A percentile compares a stretch with the other conserved stretches of the same genome.
Conservation (phyloP, 2,888 invertebrate genomes). For the Drosophila subsilvestris region DNA sequence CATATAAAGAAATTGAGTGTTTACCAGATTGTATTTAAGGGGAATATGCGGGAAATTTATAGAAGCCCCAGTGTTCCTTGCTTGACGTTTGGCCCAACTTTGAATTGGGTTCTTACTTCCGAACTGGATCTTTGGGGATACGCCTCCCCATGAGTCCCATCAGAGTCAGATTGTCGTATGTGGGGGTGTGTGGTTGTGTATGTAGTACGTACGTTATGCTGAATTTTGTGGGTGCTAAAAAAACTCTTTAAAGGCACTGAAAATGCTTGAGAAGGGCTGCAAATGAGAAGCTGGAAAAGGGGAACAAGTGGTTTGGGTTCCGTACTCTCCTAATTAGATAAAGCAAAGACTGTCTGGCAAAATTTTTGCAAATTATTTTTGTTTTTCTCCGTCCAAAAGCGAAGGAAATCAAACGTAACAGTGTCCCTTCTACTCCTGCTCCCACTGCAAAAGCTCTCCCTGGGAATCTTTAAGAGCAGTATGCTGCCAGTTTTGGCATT, state of each 20-base stretch:
- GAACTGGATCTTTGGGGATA: no score
- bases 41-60: no score
- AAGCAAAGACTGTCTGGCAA: neutral
- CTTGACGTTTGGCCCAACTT: no score
- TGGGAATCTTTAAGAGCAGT: neutral
- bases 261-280: conserved; percentile 14
- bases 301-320: neutral
- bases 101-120: no score
- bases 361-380: conserved; percentile 32
- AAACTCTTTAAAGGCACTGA: neutral
- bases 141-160: no score
- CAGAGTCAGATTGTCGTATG: no score
- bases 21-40: no score
- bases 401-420: conserved; percentile 33
- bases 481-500: conserved; percentile 5
- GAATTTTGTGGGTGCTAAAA: no score
- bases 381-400: neutral
- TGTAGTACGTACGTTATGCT: no score
- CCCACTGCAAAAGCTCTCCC: neutral
- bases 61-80: no score
- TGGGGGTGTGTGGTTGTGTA: no score
- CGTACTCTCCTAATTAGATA: conserved; percentile 18
- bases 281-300: neutral
- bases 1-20: no score
- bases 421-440: neutral